Evolutionary conservation across 2,888 invertebrate genomes (phyloP), one percentile per base, ranked within the genome.

Genomic region (Piscicola geometra): DNA sequence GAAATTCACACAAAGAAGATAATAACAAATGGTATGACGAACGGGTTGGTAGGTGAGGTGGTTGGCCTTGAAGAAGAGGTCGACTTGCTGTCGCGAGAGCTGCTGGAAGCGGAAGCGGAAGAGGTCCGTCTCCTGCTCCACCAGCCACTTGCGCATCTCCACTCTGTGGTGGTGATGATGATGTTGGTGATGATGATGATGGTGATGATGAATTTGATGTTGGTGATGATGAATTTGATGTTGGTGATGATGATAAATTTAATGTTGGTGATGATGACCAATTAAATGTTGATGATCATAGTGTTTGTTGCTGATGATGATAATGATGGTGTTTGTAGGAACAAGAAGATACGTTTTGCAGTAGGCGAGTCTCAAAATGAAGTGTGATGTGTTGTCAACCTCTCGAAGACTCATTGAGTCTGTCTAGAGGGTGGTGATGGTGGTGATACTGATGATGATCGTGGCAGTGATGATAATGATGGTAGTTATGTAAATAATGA

Each of bases 341-440:
- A 56, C 28, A 50, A 33, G 25, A 52, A 28, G 15, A 82, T 82
- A 86, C 86, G 84, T 83, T 82, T 92, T 89, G 83, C 94, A 96
- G 85, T 93, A 97, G 0, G 94, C 94, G 76, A 99, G 86, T 76
- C 96, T 88, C 1, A 98, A 87, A 81, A 97, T 92, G 84, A 92
- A 97, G 85, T 99, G 98, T 0, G 97, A 93, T 72, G 96, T 89
- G 82, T 93, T 91, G 86, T 99, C 98, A 67, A 84, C 79, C 9
- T 83, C 83, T 47, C 82, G 80, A 33, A 75, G 50, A 30, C 32
- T 60, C 50, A 2, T 15, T 32, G 32, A 25, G 0, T 67, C 56
- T 1, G 5, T 18, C 64, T 76, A 1, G 52, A 25, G 25, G 50
- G 21, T 72, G 28, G 35, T 35, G 41, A 25, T 60, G n/a, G 41